Percentiles rank a stretch among this genome's conserved stretches.
These are phyloP conservation scores for Cyclura pinguis DNA, from an alignment of 2,797 vertebrate genomes.

Conservation along the genomic window DNA sequence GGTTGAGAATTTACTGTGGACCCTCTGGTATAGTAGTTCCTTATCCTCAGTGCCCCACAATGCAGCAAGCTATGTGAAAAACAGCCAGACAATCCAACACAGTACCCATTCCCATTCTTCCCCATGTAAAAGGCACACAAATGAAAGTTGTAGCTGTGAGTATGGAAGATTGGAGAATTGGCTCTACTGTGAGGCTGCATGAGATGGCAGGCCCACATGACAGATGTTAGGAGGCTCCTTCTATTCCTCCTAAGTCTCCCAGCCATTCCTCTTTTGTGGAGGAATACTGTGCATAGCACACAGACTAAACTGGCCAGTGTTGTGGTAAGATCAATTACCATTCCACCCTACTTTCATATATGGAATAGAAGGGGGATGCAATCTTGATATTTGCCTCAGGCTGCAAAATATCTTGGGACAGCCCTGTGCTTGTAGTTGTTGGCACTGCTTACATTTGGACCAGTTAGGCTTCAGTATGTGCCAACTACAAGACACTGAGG, in stretches of 20 bases:
- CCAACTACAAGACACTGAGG: background rate
- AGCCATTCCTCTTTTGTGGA: background rate
- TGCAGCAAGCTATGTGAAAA: background rate
- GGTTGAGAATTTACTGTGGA: background rate
- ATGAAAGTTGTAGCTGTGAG: background rate
- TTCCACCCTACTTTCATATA: background rate
- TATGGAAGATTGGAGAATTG: background rate
- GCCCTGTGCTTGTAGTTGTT: background rate
- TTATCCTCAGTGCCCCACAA: background rate
- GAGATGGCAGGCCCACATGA: background rate
- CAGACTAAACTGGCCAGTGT: background rate
- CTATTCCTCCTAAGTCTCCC: background rate
- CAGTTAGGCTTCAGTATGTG: background rate
- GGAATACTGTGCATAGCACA: background rate
- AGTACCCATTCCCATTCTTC: background rate
- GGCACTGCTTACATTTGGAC: background rate
- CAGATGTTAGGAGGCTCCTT: background rate
- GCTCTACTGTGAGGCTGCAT: background rate
- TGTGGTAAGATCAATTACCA: background rate
- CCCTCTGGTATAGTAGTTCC: too few relatives aligned
- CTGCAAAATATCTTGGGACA: background rate
- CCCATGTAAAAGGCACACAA: background rate
- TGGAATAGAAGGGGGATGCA: background rate
- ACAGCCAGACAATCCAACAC: background rate
- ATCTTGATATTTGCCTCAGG: background rate